phyloP scores from a whole-genome alignment of 1,140 invertebrate species.

The Brachionus paranguensis region DNA sequence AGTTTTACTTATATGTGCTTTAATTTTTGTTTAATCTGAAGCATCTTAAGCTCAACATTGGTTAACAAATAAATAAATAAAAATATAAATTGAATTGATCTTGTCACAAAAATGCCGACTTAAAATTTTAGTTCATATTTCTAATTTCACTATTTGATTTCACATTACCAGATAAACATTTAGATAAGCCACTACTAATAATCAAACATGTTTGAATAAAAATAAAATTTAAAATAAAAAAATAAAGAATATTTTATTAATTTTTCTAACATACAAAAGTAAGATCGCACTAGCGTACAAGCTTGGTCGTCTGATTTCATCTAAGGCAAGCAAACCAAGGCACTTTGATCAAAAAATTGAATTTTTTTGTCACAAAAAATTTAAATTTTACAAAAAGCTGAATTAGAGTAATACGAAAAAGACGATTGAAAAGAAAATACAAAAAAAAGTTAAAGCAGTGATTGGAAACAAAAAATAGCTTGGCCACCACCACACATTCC shows the following conservation, averaged over 20 bases:
- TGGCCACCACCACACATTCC: neutral
- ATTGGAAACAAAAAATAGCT: conserved; percentile 7
- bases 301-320: neutral
- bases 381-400: neutral
- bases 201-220: too few relatives aligned
- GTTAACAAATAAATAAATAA: too few relatives aligned
- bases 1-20: too few relatives aligned
- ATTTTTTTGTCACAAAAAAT: neutral
- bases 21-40: too few relatives aligned
- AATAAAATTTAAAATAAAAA: neutral
- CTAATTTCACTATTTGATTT: too few relatives aligned
- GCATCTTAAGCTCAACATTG: too few relatives aligned
- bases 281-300: neutral
- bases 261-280: neutral
- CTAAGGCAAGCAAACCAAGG: neutral
- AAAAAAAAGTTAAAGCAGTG: conserved; percentile 25
- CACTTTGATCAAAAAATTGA: neutral
- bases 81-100: too few relatives aligned
- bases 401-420: neutral
- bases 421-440: conserved; percentile 20
- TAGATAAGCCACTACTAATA: too few relatives aligned
- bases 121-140: too few relatives aligned
- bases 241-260: neutral
- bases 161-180: too few relatives aligned
- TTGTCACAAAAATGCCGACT: too few relatives aligned